Evolutionary conservation across 2,888 invertebrate genomes (phyloP).

Genomic region (Sinohyriopsis cumingii): DNA sequence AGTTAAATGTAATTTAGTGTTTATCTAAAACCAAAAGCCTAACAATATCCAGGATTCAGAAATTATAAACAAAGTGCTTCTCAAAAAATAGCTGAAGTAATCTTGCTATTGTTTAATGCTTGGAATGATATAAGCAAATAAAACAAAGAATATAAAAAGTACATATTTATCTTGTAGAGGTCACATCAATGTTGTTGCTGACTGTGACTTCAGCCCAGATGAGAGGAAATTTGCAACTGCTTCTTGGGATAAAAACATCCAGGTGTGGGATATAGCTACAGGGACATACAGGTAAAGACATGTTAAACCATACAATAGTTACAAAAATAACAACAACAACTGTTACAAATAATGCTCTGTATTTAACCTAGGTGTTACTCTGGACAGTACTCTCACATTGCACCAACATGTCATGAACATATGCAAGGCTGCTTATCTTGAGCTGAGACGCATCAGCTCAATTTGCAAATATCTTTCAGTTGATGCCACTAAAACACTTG

Average conservation of each 20-base stretch:
- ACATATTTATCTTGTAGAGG: conserved; percentile 49
- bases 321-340: background rate
- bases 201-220: conserved; percentile 63
- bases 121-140: background rate
- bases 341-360: background rate
- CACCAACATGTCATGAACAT: no score
- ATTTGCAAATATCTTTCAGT: no score
- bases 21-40: no score
- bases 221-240: conserved; percentile 69
- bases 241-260: conserved; percentile 70
- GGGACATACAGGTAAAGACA: conserved; percentile 66
- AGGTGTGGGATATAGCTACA: conserved; percentile 70
- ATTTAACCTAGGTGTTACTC: no score
- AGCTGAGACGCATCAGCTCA: no score
- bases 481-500: no score
- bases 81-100: background rate
- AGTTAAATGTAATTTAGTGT: no score
- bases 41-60: no score
- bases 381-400: no score
- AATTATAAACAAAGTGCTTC: no score
- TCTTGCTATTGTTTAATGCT: background rate
- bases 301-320: background rate
- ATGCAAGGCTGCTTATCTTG: no score
- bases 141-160: background rate
- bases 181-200: conserved; percentile 67